Percentiles rank a stretch among this genome's conserved stretches.
Conservation (phyloP, 2,888 invertebrate genomes). For the Apamea monoglypha region DNA sequence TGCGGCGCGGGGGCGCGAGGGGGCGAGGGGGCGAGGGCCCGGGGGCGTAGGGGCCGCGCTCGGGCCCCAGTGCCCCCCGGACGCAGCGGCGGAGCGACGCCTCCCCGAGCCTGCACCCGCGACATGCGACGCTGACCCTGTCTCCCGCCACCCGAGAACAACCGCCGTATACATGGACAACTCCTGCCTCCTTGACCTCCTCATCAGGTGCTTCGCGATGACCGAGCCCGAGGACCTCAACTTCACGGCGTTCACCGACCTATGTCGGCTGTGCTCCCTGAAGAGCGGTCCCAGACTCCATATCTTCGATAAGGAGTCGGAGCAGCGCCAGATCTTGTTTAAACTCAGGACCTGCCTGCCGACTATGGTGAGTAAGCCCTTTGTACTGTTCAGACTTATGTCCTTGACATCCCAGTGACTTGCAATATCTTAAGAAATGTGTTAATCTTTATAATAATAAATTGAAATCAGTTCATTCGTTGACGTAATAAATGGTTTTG, state of each 20-base stretch:
- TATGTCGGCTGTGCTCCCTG: constrained; percentile 93
- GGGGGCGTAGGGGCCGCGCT: constrained; percentile 71
- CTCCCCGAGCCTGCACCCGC: constrained; percentile 86
- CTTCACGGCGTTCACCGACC: constrained; percentile 92
- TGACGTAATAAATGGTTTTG: constrained; percentile 22
- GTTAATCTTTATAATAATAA: not conserved
- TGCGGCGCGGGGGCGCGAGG: constrained; percentile 71
- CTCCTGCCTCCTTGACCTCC: constrained; percentile 91
- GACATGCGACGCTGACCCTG: constrained; percentile 86
- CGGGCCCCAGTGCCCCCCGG: constrained; percentile 87
- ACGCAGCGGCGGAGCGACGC: constrained; percentile 89
- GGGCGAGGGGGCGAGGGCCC: constrained; percentile 65
- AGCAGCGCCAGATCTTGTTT: constrained; percentile 92
- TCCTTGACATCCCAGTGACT: constrained; percentile 61
- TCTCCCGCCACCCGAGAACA: constrained; percentile 86
- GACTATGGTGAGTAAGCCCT: constrained; percentile 91
- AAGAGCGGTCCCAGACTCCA: constrained; percentile 93
- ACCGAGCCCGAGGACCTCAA: constrained; percentile 93
- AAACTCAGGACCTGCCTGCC: constrained; percentile 93
- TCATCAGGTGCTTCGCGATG: constrained; percentile 91
- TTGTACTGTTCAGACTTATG: constrained; percentile 60
- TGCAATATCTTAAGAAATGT: constrained; percentile 34
- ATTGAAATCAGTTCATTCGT: constrained; percentile 3
- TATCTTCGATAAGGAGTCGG: constrained; percentile 93
- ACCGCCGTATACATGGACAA: constrained; percentile 90